These are phyloP conservation scores for Pogonognathellus flavescens DNA, from an alignment of 1,140 invertebrate species.

Conservation along the genomic window DNA sequence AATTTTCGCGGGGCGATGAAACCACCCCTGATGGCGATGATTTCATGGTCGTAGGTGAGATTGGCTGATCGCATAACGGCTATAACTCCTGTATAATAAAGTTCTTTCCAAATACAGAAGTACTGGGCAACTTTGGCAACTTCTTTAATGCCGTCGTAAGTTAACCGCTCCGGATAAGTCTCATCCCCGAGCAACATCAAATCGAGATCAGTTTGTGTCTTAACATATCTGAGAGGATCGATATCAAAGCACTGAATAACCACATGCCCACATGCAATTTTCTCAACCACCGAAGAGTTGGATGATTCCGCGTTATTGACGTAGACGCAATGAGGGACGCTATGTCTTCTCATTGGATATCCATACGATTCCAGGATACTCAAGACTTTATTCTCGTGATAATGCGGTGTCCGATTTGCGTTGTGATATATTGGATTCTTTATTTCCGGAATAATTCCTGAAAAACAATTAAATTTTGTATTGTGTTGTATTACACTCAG, in stretches of 20 bases:
- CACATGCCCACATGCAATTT: not conserved
- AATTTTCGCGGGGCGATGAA: constrained; percentile 47
- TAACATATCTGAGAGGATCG: not conserved
- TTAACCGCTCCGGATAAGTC: constrained; percentile 6
- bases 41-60: not conserved
- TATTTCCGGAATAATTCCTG: too few relatives aligned
- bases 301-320: not conserved
- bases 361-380: not conserved
- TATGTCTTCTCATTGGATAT: too few relatives aligned
- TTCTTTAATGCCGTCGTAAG: constrained; percentile 47
- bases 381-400: constrained; percentile 38
- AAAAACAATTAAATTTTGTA: too few relatives aligned
- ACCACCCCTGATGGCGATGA: constrained; percentile 30
- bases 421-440: constrained; percentile 53
- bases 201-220: not conserved
- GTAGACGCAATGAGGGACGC: not conserved
- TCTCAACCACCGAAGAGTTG: too few relatives aligned
- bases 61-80: not conserved
- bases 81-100: constrained; percentile 47
- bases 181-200: constrained; percentile 45
- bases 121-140: constrained; percentile 41
- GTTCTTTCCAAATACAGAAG: constrained; percentile 58
- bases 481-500: too few relatives aligned
- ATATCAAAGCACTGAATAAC: constrained; percentile 50
- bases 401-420: not conserved